Percentiles rank a stretch among this genome's conserved stretches.
These are phyloP conservation scores for Mionectes olivaceus DNA, from an alignment of 2,797 vertebrate species.

Conservation along the genomic window DNA sequence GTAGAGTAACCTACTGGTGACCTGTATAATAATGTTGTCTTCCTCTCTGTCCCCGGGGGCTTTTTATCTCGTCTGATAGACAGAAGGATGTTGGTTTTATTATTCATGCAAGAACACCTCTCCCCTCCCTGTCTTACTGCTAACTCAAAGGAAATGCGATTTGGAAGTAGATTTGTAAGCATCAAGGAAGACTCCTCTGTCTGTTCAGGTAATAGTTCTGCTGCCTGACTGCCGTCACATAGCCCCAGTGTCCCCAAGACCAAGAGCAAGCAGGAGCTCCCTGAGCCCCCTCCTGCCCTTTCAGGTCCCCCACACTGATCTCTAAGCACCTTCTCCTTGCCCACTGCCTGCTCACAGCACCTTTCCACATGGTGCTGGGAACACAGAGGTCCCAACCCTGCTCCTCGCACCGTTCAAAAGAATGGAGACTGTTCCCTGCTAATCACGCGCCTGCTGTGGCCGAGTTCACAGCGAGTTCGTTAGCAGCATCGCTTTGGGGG, in stretches of 20 bases:
- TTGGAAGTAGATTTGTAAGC: slow-evolving; percentile 5
- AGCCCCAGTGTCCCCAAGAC: background rate
- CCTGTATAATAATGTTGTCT: slow-evolving; percentile 57
- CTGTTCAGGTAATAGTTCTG: background rate
- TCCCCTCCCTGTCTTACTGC: background rate
- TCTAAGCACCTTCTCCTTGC: background rate
- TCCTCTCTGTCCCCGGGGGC: slow-evolving; percentile 1
- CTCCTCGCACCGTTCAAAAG: background rate
- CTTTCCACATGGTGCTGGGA: background rate
- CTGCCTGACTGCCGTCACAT: background rate
- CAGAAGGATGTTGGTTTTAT: slow-evolving; percentile 45
- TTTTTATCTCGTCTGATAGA: slow-evolving; percentile 56
- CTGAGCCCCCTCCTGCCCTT: background rate
- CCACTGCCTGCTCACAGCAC: background rate
- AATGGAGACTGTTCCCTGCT: background rate
- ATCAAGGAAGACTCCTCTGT: background rate
- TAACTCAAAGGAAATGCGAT: slow-evolving; percentile 14
- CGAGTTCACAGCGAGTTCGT: background rate
- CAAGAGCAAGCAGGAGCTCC: background rate
- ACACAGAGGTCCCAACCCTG: rapidly evolving
- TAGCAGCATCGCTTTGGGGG: background rate
- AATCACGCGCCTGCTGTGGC: rapidly evolving
- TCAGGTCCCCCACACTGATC: rapidly evolving
- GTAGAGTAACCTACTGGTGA: slow-evolving; percentile 30
- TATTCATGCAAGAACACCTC: slow-evolving; percentile 58